phyloP scores from a whole-genome alignment of 1,140 invertebrate genomes.

The Cepaea nemoralis region DNA sequence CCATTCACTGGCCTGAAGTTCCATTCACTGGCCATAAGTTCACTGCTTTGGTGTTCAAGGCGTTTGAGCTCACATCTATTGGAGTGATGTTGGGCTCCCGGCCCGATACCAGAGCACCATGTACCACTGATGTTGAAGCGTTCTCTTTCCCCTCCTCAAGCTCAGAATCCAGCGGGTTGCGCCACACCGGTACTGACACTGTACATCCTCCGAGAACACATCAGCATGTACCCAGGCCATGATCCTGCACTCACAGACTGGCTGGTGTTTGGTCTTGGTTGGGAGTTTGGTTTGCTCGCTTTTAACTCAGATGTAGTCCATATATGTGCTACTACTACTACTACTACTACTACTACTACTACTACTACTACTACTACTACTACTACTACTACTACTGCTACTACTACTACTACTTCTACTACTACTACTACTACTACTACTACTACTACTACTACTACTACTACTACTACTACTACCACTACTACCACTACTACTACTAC shows the following conservation, averaged over 20 bases:
- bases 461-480: not conserved
- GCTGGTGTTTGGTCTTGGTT: not conserved
- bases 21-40: no score
- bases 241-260: not conserved
- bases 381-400: slow-evolving; percentile 10
- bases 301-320: no score
- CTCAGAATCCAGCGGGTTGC: no score
- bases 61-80: no score
- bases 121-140: not conserved
- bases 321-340: no score
- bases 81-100: no score
- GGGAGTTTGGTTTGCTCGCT: no score
- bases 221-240: not conserved
- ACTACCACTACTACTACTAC: not conserved
- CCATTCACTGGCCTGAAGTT: no score
- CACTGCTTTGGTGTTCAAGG: no score
- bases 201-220: not conserved
- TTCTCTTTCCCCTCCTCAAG: not conserved
- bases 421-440: slow-evolving; percentile 8
- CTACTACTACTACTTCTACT: slow-evolving; percentile 13
- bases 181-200: no score
- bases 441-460: not conserved
- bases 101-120: not conserved
- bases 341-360: slow-evolving; percentile 6
- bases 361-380: slow-evolving; percentile 10